Evolutionary conservation across 2,888 invertebrate species (phyloP), one percentile per base, ranked within the genome.

Genomic region (Metopia argyrocephala): DNA sequence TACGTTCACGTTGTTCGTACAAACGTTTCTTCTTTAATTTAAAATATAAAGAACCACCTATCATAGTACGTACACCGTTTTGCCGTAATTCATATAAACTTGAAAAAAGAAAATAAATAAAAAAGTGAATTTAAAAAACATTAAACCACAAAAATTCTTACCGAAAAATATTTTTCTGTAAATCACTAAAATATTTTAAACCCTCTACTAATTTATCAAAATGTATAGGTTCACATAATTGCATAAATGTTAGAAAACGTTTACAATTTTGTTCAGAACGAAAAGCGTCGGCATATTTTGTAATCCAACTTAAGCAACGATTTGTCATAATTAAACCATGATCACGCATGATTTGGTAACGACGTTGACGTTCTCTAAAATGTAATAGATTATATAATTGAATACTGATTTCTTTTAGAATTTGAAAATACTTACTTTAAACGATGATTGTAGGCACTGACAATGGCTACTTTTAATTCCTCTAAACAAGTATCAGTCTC

Each of bases 191-290:
- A 84, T 94, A 92, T 86, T 94, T 93, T 28, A 97, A 85, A 0
- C 95, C 94, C 87, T 97, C 96, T 88, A 96, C 92, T 5, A 96
- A 91, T 79, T 93, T 92, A 87, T 96, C 96, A 89, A 95, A 96
- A 79, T 95, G 93, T 79, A 93, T 91, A 0, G 94, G 94, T 0
- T 92, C 91, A 86, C 94, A 93, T 28, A 97, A 92, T 86, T 95
- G 95, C 93, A 95, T 94, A 84, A 96, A 95, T 1, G 93, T 91
- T 1, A 94, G 87, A 61, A 97, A 89, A 2, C 90, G 86, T 82
- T 89, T 89, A 54, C 87, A 88, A 50, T 85, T 87, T 50, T 93
- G 92, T 21, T 90, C 89, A 46, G 91, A 91, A 0, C 90, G 90
- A 61, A 95, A 89, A 1, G 94, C 94, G 23, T 89, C 88, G 28